Conservation (phyloP, 2,888 invertebrate species). For the Dicyrtomina minuta region DNA sequence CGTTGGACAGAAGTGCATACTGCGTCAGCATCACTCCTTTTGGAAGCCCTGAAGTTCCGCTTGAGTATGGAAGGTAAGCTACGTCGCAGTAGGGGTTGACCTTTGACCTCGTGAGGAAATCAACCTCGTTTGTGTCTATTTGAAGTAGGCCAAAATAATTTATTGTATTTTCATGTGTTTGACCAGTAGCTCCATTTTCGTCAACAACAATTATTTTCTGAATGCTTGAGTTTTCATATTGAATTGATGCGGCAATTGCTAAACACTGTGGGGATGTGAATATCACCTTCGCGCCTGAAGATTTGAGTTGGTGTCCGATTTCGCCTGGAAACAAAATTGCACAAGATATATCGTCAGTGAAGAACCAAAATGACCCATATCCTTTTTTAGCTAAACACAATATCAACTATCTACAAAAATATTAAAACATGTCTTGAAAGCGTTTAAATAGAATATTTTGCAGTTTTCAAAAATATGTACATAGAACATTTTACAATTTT, state of each 20-base stretch:
- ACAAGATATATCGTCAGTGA: too few relatives aligned
- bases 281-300: slow-evolving; percentile 7
- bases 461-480: too few relatives aligned
- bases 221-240: slow-evolving; percentile 33
- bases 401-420: too few relatives aligned
- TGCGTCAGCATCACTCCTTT: slow-evolving; percentile 70
- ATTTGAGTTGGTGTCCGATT: slow-evolving; percentile 8
- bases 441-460: too few relatives aligned
- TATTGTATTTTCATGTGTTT: slow-evolving; percentile 33
- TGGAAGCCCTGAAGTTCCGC: slow-evolving; percentile 64
- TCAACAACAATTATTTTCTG: slow-evolving; percentile 38
- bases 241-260: slow-evolving; percentile 15
- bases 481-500: too few relatives aligned
- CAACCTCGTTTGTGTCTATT: slow-evolving; percentile 34
- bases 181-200: slow-evolving; percentile 10
- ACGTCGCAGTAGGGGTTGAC: slow-evolving; percentile 38
- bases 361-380: too few relatives aligned
- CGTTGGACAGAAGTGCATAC: neutral
- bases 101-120: slow-evolving; percentile 35
- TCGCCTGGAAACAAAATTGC: too few relatives aligned
- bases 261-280: slow-evolving; percentile 9
- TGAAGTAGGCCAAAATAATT: slow-evolving; percentile 43
- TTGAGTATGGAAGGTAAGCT: slow-evolving; percentile 38
- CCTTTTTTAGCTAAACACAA: too few relatives aligned
- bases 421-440: too few relatives aligned